These are phyloP conservation scores for Pangasianodon hypophthalmus DNA, from an alignment of 2,113 vertebrate species.

Conservation along the genomic window DNA sequence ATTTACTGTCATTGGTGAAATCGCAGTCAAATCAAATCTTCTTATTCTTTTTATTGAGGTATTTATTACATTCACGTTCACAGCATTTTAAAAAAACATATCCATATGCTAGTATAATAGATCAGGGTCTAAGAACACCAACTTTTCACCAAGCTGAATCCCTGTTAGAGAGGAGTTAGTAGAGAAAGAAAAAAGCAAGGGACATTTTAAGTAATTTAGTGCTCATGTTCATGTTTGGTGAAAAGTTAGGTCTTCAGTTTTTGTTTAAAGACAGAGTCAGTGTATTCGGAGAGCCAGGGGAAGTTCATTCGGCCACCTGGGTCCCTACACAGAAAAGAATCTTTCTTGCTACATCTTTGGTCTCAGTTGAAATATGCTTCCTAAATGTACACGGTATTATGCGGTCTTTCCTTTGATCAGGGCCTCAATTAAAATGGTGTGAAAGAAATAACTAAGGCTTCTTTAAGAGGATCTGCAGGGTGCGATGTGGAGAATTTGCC, in stretches of 20 bases:
- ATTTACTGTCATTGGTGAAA: conserved; percentile 22
- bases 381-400: not conserved
- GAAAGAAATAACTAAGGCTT: conserved; percentile 38
- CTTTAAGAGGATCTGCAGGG: conserved; percentile 53
- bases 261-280: not conserved
- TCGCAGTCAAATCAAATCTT: not conserved
- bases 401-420: not conserved
- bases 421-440: conserved; percentile 9
- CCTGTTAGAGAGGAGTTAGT: not conserved
- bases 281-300: not conserved
- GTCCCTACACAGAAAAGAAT: not conserved
- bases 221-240: not conserved
- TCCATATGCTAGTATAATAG: not conserved
- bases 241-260: not conserved
- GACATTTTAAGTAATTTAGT: not conserved
- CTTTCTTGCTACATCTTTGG: not conserved
- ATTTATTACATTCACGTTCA: not conserved
- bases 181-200: not conserved
- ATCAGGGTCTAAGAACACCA: not conserved
- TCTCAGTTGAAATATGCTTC: conserved; percentile 16
- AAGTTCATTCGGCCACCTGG: not conserved
- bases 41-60: no score
- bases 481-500: conserved; percentile 51
- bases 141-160: not conserved
- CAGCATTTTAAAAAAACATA: not conserved